Evolutionary conservation across 2,797 vertebrate species (phyloP).

Genomic region (Heterohyrax brucei): DNA sequence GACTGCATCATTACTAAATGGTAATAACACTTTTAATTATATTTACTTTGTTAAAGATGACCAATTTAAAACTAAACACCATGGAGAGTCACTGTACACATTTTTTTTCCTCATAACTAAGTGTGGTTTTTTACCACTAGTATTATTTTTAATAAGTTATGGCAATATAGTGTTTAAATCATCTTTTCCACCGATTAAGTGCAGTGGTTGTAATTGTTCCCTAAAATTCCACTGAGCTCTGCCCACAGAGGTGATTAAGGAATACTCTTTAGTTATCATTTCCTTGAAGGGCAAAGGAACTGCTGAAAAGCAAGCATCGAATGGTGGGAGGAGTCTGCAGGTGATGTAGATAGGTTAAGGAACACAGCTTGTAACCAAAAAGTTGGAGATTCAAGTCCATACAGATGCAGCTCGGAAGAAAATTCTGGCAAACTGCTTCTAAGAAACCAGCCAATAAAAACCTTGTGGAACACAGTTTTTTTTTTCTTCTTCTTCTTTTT

Average conservation of each 20-base stretch:
- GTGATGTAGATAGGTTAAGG: too few relatives aligned
- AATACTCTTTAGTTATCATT: background rate
- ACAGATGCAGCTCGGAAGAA: too few relatives aligned
- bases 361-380: too few relatives aligned
- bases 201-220: background rate
- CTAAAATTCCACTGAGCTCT: background rate
- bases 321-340: background rate
- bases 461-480: too few relatives aligned
- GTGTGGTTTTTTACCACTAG: background rate
- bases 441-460: too few relatives aligned
- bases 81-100: background rate
- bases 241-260: background rate
- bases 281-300: background rate
- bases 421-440: too few relatives aligned
- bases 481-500: too few relatives aligned
- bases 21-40: background rate
- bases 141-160: background rate
- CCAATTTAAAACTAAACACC: background rate
- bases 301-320: background rate
- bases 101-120: background rate
- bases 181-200: background rate
- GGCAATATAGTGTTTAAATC: background rate
- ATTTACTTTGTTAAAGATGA: background rate
- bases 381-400: too few relatives aligned
- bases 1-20: background rate